A percentile compares a stretch with the other conserved stretches of the same genome.
Evolutionary conservation across 2,888 invertebrate genomes (phyloP).

Genomic region (Polyommatus iphigenia): DNA sequence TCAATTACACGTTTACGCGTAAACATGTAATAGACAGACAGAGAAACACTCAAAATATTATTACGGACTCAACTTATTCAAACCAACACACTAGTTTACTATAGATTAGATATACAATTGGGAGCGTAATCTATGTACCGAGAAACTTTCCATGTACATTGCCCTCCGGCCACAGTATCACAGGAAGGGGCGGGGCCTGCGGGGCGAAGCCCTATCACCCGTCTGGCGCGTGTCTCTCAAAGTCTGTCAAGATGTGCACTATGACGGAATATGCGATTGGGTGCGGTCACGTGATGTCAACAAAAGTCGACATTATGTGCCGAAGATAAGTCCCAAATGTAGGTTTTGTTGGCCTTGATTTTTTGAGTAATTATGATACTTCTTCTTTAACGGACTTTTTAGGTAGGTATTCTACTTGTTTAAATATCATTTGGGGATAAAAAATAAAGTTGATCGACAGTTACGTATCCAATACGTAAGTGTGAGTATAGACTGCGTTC

Average conservation of each 20-base stretch:
- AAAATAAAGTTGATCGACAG: too few species aligned
- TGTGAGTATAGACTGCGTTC: too few species aligned
- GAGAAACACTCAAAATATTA: not conserved
- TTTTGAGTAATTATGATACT: too few species aligned
- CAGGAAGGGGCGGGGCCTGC: slow-evolving; percentile 19
- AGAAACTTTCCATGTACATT: slow-evolving; percentile 24
- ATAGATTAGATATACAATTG: not conserved
- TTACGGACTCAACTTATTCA: not conserved
- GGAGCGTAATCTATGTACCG: not conserved
- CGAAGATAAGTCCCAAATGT: not conserved
- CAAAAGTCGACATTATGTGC: not conserved
- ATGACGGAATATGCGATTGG: not conserved
- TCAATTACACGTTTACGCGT: too few species aligned
- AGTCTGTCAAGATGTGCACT: slow-evolving; percentile 37
- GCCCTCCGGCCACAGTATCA: not conserved
- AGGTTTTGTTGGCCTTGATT: not conserved
- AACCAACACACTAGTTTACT: not conserved
- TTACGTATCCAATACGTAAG: too few species aligned
- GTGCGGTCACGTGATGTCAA: not conserved
- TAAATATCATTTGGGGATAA: too few species aligned
- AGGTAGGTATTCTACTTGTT: too few species aligned
- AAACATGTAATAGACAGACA: not conserved
- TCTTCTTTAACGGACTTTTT: too few species aligned
- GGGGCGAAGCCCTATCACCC: slow-evolving; percentile 39
- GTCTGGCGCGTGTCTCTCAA: slow-evolving; percentile 44